Conservation (phyloP, 2,113 vertebrate species). For the Cettia cetti region DNA sequence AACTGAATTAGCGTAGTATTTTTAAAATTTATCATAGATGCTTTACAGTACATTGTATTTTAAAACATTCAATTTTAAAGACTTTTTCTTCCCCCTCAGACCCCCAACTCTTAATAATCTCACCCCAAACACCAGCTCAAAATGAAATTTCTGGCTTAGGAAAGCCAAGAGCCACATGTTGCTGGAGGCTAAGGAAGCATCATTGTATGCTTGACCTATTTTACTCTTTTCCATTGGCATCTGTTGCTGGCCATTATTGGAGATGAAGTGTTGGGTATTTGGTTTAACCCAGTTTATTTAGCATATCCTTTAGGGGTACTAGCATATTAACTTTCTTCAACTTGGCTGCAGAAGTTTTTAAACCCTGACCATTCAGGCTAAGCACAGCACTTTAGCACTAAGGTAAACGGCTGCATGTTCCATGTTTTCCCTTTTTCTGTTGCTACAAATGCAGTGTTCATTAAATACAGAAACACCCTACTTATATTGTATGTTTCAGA, state of each 20-base stretch:
- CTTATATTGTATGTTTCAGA: not conserved
- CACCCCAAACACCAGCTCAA: not conserved
- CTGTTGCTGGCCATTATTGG: not conserved
- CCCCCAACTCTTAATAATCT: not conserved
- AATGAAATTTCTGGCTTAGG: not conserved
- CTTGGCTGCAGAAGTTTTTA: not conserved
- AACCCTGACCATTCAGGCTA: not conserved
- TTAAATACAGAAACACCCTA: not conserved
- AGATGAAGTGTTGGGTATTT: not conserved
- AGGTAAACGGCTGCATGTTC: not conserved
- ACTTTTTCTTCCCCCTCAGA: not conserved
- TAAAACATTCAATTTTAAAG: not conserved
- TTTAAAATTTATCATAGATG: slow-evolving; percentile 33
- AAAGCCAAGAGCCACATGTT: not conserved
- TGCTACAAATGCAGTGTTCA: not conserved
- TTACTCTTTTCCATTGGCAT: slow-evolving; percentile 17
- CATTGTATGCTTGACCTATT: not conserved
- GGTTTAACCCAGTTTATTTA: not conserved
- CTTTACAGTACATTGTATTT: slow-evolving; percentile 27
- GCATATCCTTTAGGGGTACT: not conserved
- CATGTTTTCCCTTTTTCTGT: not conserved
- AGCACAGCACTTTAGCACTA: not conserved
- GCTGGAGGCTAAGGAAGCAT: not conserved
- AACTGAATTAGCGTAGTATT: slow-evolving; percentile 25
- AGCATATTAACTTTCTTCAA: not conserved